These are phyloP conservation scores for Brachionus koreanus DNA, from an alignment of 1,140 invertebrate species.

Conservation along the genomic window DNA sequence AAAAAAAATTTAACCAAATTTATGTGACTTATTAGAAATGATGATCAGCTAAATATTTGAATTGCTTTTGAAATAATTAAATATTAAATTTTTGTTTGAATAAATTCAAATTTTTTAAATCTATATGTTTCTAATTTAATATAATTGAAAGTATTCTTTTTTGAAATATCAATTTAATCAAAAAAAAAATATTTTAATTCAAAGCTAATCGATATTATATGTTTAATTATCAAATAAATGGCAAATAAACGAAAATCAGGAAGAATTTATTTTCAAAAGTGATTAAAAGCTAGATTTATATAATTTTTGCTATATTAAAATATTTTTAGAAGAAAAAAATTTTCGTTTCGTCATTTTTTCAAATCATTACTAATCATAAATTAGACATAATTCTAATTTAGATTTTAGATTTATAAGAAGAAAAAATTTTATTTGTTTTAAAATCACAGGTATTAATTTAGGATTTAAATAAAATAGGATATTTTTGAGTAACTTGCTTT, in stretches of 20 bases:
- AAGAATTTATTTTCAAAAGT: background rate
- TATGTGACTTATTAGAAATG: background rate
- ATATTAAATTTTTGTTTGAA: background rate
- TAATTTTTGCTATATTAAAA: background rate
- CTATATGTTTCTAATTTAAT: no score
- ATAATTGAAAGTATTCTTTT: no score
- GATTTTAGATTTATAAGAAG: background rate
- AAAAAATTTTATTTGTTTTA: background rate
- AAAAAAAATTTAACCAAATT: background rate
- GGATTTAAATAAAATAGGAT: background rate
- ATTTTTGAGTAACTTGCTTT: background rate
- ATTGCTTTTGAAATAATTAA: background rate
- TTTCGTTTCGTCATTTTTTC: background rate
- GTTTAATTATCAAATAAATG: background rate
- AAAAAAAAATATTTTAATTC: no score
- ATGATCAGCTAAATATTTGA: background rate
- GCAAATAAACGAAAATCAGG: background rate
- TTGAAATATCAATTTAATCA: no score
- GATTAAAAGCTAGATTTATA: background rate
- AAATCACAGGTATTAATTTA: background rate
- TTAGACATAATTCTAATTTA: background rate
- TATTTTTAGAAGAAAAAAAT: background rate
- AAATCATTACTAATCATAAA: background rate
- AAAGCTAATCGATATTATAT: no score
- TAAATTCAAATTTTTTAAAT: background rate